Conservation (phyloP, 2,888 invertebrate species). For the Nymphalis urticae region DNA sequence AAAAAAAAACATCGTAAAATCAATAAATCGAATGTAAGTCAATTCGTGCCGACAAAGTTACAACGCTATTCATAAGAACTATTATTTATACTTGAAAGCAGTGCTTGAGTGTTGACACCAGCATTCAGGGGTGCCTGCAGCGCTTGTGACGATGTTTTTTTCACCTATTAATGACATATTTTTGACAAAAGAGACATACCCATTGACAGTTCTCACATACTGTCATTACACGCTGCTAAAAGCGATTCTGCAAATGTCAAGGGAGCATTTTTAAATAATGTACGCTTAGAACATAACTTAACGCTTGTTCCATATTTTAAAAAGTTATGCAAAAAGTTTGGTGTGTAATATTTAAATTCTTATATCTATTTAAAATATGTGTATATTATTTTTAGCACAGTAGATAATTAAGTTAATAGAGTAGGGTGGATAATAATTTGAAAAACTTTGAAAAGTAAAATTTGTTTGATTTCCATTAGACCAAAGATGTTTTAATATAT, state of each 20-base stretch:
- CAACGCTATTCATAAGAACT: conserved; percentile 59
- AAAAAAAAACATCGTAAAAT: conserved; percentile 53
- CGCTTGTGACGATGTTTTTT: conserved; percentile 69
- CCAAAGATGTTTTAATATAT: too few relatives aligned
- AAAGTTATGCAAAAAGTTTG: background rate
- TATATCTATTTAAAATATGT: too few relatives aligned
- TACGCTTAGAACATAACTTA: background rate
- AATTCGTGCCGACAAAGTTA: conserved; percentile 74
- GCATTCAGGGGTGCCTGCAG: conserved; percentile 77
- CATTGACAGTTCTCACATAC: conserved; percentile 75
- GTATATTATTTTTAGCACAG: too few relatives aligned
- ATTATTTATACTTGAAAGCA: conserved; percentile 77
- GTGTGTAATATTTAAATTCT: background rate
- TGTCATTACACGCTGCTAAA: conserved; percentile 75
- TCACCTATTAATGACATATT: conserved; percentile 72
- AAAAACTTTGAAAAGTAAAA: background rate
- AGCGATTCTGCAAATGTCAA: conserved; percentile 50
- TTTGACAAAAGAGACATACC: conserved; percentile 74
- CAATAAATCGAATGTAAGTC: conserved; percentile 64
- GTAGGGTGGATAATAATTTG: too few relatives aligned
- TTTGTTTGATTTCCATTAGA: too few relatives aligned
- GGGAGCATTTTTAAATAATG: conserved; percentile 29
- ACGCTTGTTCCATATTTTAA: conserved; percentile 10
- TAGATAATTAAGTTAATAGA: too few relatives aligned
- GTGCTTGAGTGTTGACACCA: conserved; percentile 75